Base-by-base conservation (phyloP, 2,888 invertebrate genomes). In the Dicycla oo region DNA sequence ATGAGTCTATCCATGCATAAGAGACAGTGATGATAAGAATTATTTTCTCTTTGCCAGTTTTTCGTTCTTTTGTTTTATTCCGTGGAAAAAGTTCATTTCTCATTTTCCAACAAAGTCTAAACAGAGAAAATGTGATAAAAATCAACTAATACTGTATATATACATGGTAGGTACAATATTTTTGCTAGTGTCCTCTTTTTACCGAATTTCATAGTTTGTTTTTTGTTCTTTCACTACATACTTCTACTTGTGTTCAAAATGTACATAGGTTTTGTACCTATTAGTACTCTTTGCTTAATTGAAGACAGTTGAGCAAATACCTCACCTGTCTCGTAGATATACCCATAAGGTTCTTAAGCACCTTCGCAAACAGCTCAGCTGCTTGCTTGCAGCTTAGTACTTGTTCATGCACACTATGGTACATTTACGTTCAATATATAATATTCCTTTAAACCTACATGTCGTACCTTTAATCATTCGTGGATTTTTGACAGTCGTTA, bases 301-400 rank as follows among this genome's bases (percentile, higher is more conserved):
- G n/a, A n/a, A n/a, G n/a, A n/a, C n/a, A n/a, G n/a, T n/a, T n/a
- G n/a, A n/a, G n/a, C n/a, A n/a, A n/a, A n/a, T n/a, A n/a, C n/a
- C n/a, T n/a, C n/a, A n/a, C n/a, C n/a, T n/a, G n/a, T n/a, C n/a
- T n/a, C n/a, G n/a, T n/a, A n/a, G n/a, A n/a, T n/a, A n/a, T n/a
- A n/a, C n/a, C n/a, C 23, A 11, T 8, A 38, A 69, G 5, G 13
- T 20, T 45, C 10, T 11, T 38, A n/a, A 38, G 20, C n/a, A 26
- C 6, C 51, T 53, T 11, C 1, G 34, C 26, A 74, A 62, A 63
- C 71, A 43, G 26, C 26, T 26, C 43, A 74, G 38, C 6, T 34
- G n/a, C 34, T 53, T 38, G 38, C 26, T 20, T 45, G n/a, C 11
- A 54, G 45, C 43, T 54, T 38, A 65, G 11, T 26, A 38, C 53